Conservation (phyloP, 2,113 vertebrate species). For the Ursus arctos region DNA sequence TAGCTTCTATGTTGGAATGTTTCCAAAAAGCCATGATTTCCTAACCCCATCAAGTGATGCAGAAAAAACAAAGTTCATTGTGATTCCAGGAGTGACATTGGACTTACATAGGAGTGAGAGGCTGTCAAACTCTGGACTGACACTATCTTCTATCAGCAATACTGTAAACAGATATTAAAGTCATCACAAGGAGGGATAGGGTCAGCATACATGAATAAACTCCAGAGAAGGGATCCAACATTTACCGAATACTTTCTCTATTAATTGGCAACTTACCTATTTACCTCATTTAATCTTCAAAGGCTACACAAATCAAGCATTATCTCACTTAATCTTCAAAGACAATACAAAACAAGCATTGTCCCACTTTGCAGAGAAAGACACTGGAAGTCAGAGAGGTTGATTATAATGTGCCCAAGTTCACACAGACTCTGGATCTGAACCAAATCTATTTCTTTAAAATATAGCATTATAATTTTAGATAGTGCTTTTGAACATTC, state of each 20-base stretch:
- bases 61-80: constrained; percentile 27
- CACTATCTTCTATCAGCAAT: neutral
- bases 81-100: constrained; percentile 60
- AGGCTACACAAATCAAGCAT: neutral
- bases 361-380: constrained; percentile 22
- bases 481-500: neutral
- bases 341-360: neutral
- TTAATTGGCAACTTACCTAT: neutral
- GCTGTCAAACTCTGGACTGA: constrained; percentile 34
- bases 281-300: constrained; percentile 24
- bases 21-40: constrained; percentile 62
- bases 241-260: neutral
- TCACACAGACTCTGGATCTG: neutral
- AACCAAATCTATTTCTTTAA: neutral
- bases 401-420: neutral
- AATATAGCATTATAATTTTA: constrained; percentile 53
- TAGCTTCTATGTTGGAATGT: constrained; percentile 43
- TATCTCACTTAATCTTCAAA: constrained; percentile 2
- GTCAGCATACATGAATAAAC: neutral
- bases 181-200: neutral
- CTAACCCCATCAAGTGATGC: constrained; percentile 56
- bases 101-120: constrained; percentile 8
- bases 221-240: neutral
- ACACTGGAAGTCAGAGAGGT: neutral
- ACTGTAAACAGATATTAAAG: constrained; percentile 27